These are phyloP conservation scores for Epizoanthus stellaris DNA, from an alignment of 92 coral and sea anemone species.

Conservation along the genomic window DNA sequence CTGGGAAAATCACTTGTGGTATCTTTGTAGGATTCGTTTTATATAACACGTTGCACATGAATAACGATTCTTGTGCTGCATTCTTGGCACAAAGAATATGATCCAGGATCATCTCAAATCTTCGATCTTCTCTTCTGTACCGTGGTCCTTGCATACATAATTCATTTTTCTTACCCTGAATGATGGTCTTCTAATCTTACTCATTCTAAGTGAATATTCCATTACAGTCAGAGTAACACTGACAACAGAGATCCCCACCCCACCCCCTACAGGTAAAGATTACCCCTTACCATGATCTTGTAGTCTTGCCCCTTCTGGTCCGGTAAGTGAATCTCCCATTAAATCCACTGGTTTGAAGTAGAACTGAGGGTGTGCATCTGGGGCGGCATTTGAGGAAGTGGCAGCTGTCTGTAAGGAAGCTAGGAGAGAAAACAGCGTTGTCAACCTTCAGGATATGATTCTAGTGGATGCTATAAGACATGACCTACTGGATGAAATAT, in stretches of 20 bases:
- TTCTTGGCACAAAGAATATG: no score
- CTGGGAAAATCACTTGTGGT: no score
- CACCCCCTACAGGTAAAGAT: not conserved
- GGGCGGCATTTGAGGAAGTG: constrained; percentile 21
- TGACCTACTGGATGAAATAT: no score
- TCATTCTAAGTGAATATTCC: no score
- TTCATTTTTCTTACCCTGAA: no score
- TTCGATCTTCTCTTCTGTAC: no score
- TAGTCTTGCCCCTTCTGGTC: constrained; percentile 72
- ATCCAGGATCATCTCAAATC: no score
- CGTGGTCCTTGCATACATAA: no score
- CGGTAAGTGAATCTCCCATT: constrained; percentile 70
- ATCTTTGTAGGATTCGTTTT: no score
- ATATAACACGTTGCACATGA: not conserved
- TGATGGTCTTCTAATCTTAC: no score
- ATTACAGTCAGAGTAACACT: not conserved
- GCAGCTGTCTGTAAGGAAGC: constrained; percentile 21
- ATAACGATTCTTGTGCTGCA: not conserved
- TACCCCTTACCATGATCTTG: constrained; percentile 71
- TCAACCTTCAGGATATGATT: not conserved
- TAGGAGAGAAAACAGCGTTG: not conserved
- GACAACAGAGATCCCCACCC: constrained; percentile 17
- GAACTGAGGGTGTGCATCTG: constrained; percentile 61
- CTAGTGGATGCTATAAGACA: no score
- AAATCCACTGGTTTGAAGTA: constrained; percentile 72